Evolutionary conservation across 2,797 vertebrate genomes (phyloP).

Genomic region (Morelia viridis): DNA sequence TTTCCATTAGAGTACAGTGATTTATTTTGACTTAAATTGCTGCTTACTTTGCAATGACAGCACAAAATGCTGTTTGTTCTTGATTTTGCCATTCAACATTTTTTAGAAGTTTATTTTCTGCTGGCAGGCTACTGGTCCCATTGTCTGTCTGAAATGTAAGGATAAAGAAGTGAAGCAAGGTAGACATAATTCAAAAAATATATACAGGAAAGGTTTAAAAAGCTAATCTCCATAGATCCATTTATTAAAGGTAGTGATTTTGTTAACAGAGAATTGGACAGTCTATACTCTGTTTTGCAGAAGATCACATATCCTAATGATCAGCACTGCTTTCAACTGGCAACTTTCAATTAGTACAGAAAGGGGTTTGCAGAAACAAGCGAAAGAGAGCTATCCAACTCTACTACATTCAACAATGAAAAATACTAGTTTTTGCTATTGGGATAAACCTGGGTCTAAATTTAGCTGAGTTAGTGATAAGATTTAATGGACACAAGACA

Average conservation of each 20-base stretch:
- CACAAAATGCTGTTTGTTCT: constrained; percentile 90
- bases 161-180: constrained; percentile 60
- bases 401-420: background rate
- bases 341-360: background rate
- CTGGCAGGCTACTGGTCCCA: constrained; percentile 77
- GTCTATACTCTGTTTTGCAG: background rate
- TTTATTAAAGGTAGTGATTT: background rate
- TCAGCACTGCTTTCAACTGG: background rate
- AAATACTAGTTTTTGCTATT: background rate
- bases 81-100: constrained; percentile 85
- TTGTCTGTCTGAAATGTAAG: constrained; percentile 78
- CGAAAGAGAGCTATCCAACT: background rate
- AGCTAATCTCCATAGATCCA: background rate
- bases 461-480: background rate
- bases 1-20: background rate
- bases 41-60: constrained; percentile 87
- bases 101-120: constrained; percentile 77
- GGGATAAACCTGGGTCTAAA: background rate
- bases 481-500: background rate
- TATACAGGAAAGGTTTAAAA: background rate
- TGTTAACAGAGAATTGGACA: background rate
- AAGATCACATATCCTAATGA: background rate
- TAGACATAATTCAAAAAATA: constrained; percentile 26
- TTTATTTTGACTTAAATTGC: constrained; percentile 34
- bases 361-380: background rate